These are phyloP conservation scores for Ancistrus triradiatus DNA, from an alignment of 2,113 vertebrate genomes.

Conservation along the genomic window DNA sequence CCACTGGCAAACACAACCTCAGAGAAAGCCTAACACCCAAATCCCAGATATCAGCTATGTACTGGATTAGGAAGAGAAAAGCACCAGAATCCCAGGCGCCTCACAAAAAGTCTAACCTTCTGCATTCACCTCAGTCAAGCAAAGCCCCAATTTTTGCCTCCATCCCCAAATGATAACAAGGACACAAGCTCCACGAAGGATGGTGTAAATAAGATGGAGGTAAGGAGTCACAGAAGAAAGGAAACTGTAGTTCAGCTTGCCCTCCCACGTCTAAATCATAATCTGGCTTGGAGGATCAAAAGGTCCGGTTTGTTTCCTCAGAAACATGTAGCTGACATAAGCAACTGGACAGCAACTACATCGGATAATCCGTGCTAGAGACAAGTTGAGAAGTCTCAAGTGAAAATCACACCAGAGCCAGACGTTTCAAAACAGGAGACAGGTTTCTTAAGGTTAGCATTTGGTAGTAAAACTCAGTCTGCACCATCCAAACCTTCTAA, in stretches of 20 bases:
- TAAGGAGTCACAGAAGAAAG: background rate
- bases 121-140: background rate
- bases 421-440: conserved; percentile 63
- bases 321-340: background rate
- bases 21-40: background rate
- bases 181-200: conserved; percentile 1
- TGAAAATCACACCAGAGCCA: conserved; percentile 33
- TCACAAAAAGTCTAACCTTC: background rate
- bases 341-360: background rate
- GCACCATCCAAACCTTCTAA: conserved; percentile 72
- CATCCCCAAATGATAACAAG: background rate
- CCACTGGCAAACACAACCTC: background rate
- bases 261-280: background rate
- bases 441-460: conserved; percentile 79
- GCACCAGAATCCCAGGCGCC: background rate
- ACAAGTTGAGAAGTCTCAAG: conserved; percentile 47
- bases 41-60: background rate
- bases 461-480: conserved; percentile 75
- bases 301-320: no score
- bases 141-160: background rate
- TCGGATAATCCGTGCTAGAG: background rate
- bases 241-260: background rate
- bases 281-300: background rate
- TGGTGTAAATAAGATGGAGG: background rate
- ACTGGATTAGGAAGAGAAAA: background rate